Conservation (phyloP, 2,797 vertebrate species). For the Rhinella marina region DNA sequence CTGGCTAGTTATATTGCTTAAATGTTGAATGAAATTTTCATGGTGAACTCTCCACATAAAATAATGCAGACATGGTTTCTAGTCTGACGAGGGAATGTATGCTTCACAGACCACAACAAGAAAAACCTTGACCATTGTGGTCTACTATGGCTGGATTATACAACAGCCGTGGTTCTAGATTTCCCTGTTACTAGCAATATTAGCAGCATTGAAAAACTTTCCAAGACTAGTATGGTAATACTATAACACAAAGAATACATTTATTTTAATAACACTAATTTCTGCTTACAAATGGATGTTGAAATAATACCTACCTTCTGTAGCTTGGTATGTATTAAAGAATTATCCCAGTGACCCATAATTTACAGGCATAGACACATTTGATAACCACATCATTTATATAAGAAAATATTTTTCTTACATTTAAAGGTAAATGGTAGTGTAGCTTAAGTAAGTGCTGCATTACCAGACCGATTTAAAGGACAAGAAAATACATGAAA, state of each 20-base stretch:
- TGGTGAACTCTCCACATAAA: not conserved
- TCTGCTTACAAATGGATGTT: not conserved
- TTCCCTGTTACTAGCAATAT: not conserved
- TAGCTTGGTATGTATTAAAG: not conserved
- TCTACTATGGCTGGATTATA: not conserved
- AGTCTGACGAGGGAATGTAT: not conserved
- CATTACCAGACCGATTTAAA: too few relatives aligned
- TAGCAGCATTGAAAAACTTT: not conserved
- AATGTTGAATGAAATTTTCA: not conserved
- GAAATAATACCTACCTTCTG: not conserved
- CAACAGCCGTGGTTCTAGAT: not conserved
- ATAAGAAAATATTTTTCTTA: not conserved
- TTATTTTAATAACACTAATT: not conserved
- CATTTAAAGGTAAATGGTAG: not conserved
- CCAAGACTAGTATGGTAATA: not conserved
- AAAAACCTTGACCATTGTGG: not conserved
- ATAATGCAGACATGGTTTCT: conserved; percentile 30
- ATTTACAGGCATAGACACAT: too few relatives aligned
- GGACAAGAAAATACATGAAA: too few relatives aligned
- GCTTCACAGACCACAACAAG: conserved; percentile 20
- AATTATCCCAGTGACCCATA: too few relatives aligned
- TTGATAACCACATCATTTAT: too few relatives aligned
- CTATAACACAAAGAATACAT: not conserved
- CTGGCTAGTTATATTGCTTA: not conserved
- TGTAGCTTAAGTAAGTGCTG: not conserved